Base-by-base conservation (phyloP, 2,888 invertebrate species). In the Apamea anceps region DNA sequence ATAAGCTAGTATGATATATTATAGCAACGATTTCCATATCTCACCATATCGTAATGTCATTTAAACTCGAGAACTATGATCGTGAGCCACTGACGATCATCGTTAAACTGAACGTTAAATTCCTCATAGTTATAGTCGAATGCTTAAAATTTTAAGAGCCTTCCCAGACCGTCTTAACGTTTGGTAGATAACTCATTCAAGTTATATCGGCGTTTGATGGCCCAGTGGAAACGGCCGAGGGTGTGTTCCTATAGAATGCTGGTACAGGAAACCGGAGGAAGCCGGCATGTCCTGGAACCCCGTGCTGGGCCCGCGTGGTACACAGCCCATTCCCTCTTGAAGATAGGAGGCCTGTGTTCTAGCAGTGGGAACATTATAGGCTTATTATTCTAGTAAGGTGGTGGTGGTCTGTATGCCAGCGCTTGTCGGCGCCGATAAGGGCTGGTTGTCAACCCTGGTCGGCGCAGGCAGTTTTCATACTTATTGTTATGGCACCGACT, bases 51-150 rank as follows among this genome's bases (percentile, higher is more conserved):
- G 0, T 66, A 54, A 79, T 51, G 65, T 51, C 28, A 45, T 60
- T 2, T 8, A 63, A 84, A 74, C 60, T 80, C 6, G 13, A 57
- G 57, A 80, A 62, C 74, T 72, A 65, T 32, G 21, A 60, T 63
- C 32, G 73, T 74, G 45, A 51, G 37, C 72, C 62, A 62, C 25
- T 73, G 72, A 57, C 48, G 60, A 70, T 51, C 28, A 63, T 80
- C 81, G 72, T 84, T 84, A 88, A 82, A 77, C 62, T 25, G 48
- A 79, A 75, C 81, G 70, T 86, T 79, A 87, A 82, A 82, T 65
- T 81, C 77, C 60, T 51, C 12, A 67, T 32, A 71, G 75, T 80
- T 81, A 75, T 73, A 80, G 79, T 75, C 65, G 32, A 79, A 83
- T 80, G 73, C 86, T 57, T 65, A 82, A 74, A 75, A 81, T 62